Conservation (phyloP, 1,140 invertebrate species). For the Drosophila santomea region DNA sequence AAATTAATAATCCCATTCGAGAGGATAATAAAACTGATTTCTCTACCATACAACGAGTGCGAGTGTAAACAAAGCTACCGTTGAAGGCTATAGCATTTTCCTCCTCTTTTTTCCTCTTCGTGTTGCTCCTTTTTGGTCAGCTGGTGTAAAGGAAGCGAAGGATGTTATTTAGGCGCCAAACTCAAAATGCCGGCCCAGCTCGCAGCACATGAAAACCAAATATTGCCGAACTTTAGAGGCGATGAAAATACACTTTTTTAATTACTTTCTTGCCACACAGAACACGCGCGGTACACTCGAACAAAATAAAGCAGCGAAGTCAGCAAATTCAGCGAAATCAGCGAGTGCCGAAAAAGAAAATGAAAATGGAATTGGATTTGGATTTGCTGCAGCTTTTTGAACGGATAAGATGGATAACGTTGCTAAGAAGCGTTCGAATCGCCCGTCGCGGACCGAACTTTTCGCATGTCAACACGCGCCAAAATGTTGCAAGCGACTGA, state of each 20-base stretch:
- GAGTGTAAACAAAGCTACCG: conserved; percentile 33
- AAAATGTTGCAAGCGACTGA: conserved; percentile 84
- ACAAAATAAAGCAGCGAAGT: conserved; percentile 23
- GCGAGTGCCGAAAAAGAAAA: not conserved
- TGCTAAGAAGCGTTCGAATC: conserved; percentile 56
- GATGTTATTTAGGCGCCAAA: conserved; percentile 69
- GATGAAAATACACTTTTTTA: conserved; percentile 13
- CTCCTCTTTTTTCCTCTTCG: not conserved
- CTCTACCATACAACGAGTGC: not conserved
- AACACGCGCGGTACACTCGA: conserved; percentile 9
- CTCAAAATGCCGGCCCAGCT: conserved; percentile 50
- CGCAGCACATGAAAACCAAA: conserved; percentile 16
- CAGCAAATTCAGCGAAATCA: not conserved
- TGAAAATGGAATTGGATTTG: not conserved
- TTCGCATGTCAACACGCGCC: conserved; percentile 83
- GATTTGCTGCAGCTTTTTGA: conserved; percentile 43
- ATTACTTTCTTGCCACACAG: conserved; percentile 43
- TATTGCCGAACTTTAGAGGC: conserved; percentile 1
- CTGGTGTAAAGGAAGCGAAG: conserved; percentile 43
- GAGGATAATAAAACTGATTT: not conserved
- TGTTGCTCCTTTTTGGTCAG: conserved; percentile 3
- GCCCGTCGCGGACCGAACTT: conserved; percentile 63
- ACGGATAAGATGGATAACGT: conserved; percentile 68
- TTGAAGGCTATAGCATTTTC: conserved; percentile 1
- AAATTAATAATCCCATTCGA: conserved; percentile 16